Evolutionary conservation across 2,797 vertebrate genomes (phyloP).

Genomic region (Darevskia nairensis): DNA sequence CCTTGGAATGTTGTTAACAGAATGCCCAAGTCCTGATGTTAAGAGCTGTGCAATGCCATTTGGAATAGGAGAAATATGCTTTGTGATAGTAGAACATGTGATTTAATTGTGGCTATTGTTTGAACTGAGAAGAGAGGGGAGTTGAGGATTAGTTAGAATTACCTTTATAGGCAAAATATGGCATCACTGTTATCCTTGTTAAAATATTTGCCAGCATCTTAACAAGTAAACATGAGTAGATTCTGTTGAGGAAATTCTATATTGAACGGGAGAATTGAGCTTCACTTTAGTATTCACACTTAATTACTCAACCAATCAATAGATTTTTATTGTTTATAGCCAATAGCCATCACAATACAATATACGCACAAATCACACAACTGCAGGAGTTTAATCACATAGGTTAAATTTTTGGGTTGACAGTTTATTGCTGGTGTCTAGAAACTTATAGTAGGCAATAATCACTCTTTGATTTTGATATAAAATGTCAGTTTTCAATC

Average conservation of each 20-base stretch:
- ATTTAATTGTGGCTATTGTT: neutral
- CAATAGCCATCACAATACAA: no score
- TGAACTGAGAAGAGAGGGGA: neutral
- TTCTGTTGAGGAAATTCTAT: neutral
- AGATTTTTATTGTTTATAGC: no score
- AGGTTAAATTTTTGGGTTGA: neutral
- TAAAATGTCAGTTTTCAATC: neutral
- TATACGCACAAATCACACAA: neutral
- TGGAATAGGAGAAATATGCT: neutral
- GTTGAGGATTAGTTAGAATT: neutral
- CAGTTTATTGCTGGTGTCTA: neutral
- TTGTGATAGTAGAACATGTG: neutral
- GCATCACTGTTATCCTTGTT: neutral
- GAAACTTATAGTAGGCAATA: neutral
- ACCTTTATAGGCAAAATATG: neutral
- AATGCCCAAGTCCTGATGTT: neutral
- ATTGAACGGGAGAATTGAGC: neutral
- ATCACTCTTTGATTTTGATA: neutral
- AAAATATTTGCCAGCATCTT: neutral
- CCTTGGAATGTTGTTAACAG: neutral
- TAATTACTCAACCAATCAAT: no score
- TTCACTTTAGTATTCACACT: neutral
- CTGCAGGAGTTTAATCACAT: neutral
- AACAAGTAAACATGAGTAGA: neutral
- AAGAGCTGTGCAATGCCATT: neutral